Evolutionary conservation across 2,113 vertebrate species (phyloP), one percentile per base, ranked within the genome.

Genomic region (Esox niger): DNA sequence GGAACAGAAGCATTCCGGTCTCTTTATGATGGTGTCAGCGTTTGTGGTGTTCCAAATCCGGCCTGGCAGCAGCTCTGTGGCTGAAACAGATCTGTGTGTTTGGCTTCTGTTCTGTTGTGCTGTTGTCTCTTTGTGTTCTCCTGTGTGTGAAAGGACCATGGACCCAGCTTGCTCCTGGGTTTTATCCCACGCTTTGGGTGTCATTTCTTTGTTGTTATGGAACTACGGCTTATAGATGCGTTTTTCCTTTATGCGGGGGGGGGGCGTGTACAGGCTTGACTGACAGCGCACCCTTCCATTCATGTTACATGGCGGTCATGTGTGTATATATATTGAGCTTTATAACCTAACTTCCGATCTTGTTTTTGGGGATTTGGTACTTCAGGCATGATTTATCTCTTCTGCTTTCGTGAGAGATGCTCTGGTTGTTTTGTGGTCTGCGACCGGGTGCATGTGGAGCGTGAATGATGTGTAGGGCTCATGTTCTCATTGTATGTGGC

Each of bases 101-200:
- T 78, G 75, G 81, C 75, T 77, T 82, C 73, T 78, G 73, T 77
- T 82, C 75, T 76, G 73, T 84, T 82, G 72, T 80, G 83, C 69
- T 56, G 72, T 85, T 87, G 82, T 83, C 55, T 57, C 56, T 25
- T 9, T 70, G 27, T 81, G 82, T 75, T 38, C 74, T 64, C 76
- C 58, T 25, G 11, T 70, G 47, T 81, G 82, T 74, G n/a, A n/a
- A n/a, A 72, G 64, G 73, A 38, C 71, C 77, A 31, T 68, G 76
- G 64, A 62, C 33, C 62, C 26, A 59, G 57, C 71, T 59, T 66
- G 69, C 62, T 38, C 64, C 30, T 70, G 54, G 60, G 64, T 68
- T 75, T 49, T 69, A 17, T 43, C 47, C 72, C 47, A 68, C 60
- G 52, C 71, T 73, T 77, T 1, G 25, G 3, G 60, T 74, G 72